Percentiles rank a stretch among this genome's conserved stretches.
phyloP scores from a whole-genome alignment of 2,797 vertebrate species.

The Lutjanus argentimaculatus region DNA sequence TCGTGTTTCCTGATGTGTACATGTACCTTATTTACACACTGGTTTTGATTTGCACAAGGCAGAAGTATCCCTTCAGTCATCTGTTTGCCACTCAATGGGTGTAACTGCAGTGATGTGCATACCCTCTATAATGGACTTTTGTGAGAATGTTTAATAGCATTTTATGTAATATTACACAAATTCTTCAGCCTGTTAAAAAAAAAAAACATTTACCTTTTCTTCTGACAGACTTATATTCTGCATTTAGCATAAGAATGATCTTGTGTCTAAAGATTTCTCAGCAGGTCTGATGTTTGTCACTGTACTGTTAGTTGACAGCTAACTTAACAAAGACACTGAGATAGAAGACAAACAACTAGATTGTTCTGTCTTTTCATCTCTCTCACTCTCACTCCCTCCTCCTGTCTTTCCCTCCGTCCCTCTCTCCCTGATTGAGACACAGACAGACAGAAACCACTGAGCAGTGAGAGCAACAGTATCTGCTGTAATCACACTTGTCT shows the following conservation, averaged over 20 bases:
- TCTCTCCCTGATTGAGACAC: conserved; percentile 37
- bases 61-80: too few species aligned
- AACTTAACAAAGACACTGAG: conserved; percentile 24
- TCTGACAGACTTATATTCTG: not conserved
- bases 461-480: conserved; percentile 75
- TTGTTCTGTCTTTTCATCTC: conserved; percentile 37
- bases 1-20: too few species aligned
- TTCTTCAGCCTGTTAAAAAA: not conserved
- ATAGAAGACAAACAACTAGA: conserved; percentile 42
- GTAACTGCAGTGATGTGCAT: too few species aligned
- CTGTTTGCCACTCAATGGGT: too few species aligned
- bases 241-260: not conserved
- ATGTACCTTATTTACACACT: too few species aligned
- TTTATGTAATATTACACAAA: too few species aligned
- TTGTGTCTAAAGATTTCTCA: not conserved
- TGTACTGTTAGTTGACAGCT: conserved; percentile 31
- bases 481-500: conserved; percentile 81
- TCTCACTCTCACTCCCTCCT: conserved; percentile 2
- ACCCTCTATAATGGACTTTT: too few species aligned
- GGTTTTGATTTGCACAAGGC: too few species aligned
- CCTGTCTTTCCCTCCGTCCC: conserved; percentile 3
- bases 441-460: conserved; percentile 46
- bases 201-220: not conserved
- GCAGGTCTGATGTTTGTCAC: conserved; percentile 17
- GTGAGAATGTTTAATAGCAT: too few species aligned